Evolutionary conservation across 2,797 vertebrate species (phyloP).

Genomic region (Manis crassicaudata): DNA sequence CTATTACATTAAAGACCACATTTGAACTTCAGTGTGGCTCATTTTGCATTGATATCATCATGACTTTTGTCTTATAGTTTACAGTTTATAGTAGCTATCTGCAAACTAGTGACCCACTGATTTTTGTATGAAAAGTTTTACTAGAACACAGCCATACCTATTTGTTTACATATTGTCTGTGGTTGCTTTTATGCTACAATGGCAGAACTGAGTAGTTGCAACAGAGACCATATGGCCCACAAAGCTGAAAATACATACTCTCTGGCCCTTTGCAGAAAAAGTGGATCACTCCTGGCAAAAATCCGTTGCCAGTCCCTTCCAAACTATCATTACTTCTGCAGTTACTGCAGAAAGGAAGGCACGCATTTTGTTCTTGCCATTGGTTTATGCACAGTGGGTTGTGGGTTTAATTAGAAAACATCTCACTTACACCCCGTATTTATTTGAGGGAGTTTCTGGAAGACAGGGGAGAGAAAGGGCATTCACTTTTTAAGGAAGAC

Average conservation of each 20-base stretch:
- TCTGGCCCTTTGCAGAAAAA: conserved; percentile 26
- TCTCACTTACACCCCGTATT: neutral
- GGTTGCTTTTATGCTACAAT: neutral
- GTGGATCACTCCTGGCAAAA: conserved; percentile 22
- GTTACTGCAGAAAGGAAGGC: conserved; percentile 21
- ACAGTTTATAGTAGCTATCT: neutral
- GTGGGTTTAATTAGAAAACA: conserved; percentile 1
- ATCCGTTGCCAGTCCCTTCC: neutral
- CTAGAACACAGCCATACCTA: neutral
- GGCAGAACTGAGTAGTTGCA: neutral
- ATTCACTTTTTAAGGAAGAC: conserved; percentile 42
- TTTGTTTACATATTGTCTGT: neutral
- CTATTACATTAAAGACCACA: neutral
- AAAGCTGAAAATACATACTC: neutral
- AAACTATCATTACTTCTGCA: conserved; percentile 4
- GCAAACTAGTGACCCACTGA: neutral
- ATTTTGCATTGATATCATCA: neutral
- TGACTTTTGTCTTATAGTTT: conserved; percentile 20
- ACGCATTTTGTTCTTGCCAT: conserved; percentile 18
- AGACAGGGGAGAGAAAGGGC: neutral
- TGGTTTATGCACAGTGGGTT: neutral
- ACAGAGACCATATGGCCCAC: neutral
- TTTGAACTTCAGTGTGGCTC: conserved; percentile 1
- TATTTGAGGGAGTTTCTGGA: conserved; percentile 12
- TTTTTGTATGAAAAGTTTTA: neutral